phyloP scores from a whole-genome alignment of 2,888 invertebrate species.

The Xanthorhoe designata region DNA sequence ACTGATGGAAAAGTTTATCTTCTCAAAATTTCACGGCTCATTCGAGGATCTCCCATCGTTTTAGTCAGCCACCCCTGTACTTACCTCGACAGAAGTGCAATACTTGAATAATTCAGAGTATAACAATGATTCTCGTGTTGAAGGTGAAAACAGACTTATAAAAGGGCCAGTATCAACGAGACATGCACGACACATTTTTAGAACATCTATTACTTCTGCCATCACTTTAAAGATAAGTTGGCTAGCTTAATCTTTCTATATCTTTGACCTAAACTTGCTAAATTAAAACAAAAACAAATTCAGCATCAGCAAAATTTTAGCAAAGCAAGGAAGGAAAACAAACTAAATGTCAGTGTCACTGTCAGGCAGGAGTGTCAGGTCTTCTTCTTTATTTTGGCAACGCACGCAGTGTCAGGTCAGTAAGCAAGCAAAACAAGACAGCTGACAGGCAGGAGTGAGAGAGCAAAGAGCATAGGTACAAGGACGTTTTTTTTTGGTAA shows the following conservation, averaged over 20 bases:
- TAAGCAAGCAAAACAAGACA: too few relatives aligned
- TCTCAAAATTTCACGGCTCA: neutral
- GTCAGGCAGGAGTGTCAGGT: too few relatives aligned
- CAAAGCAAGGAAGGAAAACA: neutral
- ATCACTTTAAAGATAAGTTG: slow-evolving; percentile 45
- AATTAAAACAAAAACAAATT: neutral
- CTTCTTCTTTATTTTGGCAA: too few relatives aligned
- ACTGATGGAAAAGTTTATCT: neutral
- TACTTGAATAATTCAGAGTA: slow-evolving; percentile 70
- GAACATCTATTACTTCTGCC: slow-evolving; percentile 65
- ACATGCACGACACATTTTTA: slow-evolving; percentile 77
- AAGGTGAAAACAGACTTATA: slow-evolving; percentile 72
- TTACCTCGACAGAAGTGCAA: slow-evolving; percentile 80
- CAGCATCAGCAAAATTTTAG: neutral
- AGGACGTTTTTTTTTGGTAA: too few relatives aligned
- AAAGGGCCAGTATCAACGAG: slow-evolving; percentile 71
- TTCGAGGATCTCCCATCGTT: neutral
- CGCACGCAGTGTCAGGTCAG: too few relatives aligned
- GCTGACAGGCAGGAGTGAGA: too few relatives aligned
- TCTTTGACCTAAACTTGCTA: neutral
- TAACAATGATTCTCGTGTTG: slow-evolving; percentile 54
- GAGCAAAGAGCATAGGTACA: too few relatives aligned
- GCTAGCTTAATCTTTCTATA: neutral
- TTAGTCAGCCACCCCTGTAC: slow-evolving; percentile 2
- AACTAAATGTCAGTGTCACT: neutral